These are phyloP conservation scores for Salticus scenicus DNA, from an alignment of 2,888 invertebrate species.

Conservation along the genomic window DNA sequence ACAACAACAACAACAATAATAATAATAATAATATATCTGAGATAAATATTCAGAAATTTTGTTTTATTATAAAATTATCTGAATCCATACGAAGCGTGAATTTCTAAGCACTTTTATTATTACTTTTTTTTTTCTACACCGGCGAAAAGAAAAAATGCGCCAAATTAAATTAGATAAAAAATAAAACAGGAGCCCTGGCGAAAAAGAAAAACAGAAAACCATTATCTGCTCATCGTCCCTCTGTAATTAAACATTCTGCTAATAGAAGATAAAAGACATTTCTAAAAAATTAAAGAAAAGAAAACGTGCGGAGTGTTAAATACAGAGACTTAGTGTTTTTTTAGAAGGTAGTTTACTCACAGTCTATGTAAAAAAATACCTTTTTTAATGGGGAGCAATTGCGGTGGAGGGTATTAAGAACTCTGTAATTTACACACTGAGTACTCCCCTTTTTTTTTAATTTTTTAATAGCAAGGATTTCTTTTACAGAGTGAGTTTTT, in stretches of 20 bases:
- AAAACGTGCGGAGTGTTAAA: constrained; percentile 17
- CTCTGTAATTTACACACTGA: constrained; percentile 14
- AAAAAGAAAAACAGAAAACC: constrained; percentile 50
- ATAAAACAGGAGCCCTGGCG: constrained; percentile 22
- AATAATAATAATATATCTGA: too few species aligned
- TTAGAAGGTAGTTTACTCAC: not conserved
- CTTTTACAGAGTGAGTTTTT: not conserved
- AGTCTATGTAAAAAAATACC: not conserved
- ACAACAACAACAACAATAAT: too few species aligned
- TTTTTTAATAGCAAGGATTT: not conserved
- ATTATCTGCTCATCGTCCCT: constrained; percentile 61
- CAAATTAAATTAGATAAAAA: constrained; percentile 55
- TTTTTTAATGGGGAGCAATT: constrained; percentile 8
- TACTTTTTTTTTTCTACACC: not conserved
- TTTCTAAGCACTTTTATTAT: not conserved
- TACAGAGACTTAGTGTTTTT: not conserved
- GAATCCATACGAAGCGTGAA: not conserved
- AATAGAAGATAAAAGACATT: constrained; percentile 7
- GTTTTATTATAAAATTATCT: too few species aligned
- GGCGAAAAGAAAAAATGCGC: not conserved
- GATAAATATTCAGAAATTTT: too few species aligned
- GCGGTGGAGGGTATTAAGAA: constrained; percentile 12
- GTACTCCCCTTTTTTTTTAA: not conserved
- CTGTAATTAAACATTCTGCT: constrained; percentile 19
- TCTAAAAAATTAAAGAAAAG: constrained; percentile 14